phyloP scores from a whole-genome alignment of 1,140 invertebrate genomes.

The Bombus picipes region DNA sequence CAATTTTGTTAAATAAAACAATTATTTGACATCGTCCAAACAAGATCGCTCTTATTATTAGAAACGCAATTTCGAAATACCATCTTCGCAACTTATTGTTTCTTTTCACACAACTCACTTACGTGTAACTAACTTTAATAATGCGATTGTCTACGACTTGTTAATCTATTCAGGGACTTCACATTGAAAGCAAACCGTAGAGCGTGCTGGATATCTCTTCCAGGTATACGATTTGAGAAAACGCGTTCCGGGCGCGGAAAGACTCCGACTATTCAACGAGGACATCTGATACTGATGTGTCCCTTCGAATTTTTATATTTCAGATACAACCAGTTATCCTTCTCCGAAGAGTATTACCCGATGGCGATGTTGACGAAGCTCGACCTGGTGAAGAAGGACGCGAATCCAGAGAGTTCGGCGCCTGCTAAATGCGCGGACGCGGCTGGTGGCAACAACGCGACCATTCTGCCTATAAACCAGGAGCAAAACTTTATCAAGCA shows the following conservation, averaged over 20 bases:
- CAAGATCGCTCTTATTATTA: background rate
- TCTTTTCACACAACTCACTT: background rate
- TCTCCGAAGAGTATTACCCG: conserved; percentile 73
- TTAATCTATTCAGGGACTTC: background rate
- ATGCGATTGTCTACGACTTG: background rate
- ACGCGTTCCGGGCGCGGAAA: conserved; percentile 44
- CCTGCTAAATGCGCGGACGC: conserved; percentile 24
- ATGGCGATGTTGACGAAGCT: conserved; percentile 74
- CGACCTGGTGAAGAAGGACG: conserved; percentile 74
- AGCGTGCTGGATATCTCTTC: conserved; percentile 30
- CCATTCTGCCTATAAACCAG: background rate
- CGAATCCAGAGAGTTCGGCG: conserved; percentile 8
- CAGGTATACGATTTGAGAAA: conserved; percentile 53
- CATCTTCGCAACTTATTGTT: background rate
- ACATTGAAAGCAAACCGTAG: conserved; percentile 7
- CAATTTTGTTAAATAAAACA: conserved; percentile 37
- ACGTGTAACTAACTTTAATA: background rate
- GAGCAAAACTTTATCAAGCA: conserved; percentile 61
- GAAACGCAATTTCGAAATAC: background rate
- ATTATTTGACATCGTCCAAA: conserved; percentile 12
- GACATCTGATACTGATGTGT: conserved; percentile 68
- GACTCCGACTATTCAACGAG: conserved; percentile 31
- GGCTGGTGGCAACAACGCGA: background rate
- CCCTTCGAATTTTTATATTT: conserved; percentile 78
- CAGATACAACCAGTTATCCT: conserved; percentile 75